phyloP scores from a whole-genome alignment of 2,113 vertebrate species.

The Nothobranchius furzeri region DNA sequence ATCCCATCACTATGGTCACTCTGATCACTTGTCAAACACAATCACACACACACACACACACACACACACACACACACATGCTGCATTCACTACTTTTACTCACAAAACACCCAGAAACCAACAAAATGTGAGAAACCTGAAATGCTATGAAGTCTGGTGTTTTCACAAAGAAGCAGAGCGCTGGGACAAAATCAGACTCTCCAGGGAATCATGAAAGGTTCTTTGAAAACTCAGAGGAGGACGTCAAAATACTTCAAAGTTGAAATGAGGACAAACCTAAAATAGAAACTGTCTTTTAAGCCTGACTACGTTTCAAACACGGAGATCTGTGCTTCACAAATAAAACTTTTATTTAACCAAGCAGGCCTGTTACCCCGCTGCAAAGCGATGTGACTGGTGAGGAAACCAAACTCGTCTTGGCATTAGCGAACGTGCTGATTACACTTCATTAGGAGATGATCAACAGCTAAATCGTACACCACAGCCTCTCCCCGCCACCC shows the following conservation, averaged over 20 bases:
- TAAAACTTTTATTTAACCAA: conserved; percentile 11
- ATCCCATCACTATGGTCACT: no score
- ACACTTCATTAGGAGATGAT: conserved; percentile 45
- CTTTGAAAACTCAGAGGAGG: conserved; percentile 15
- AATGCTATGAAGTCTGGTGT: conserved; percentile 3
- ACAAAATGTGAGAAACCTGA: no score
- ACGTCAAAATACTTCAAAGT: conserved; percentile 40
- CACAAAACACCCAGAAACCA: no score
- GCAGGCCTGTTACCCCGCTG: conserved; percentile 6
- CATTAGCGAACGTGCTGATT: conserved; percentile 21
- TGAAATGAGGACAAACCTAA: conserved; percentile 12
- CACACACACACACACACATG: no score
- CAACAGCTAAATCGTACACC: conserved; percentile 48
- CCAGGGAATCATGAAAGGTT: conserved; percentile 12
- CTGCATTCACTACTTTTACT: no score
- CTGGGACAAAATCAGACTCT: conserved; percentile 15
- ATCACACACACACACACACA: no score
- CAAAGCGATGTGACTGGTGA: neutral
- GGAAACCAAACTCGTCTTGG: conserved; percentile 27
- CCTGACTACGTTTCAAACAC: conserved; percentile 6
- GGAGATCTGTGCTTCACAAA: neutral
- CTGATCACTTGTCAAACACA: no score
- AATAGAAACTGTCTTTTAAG: conserved; percentile 1
- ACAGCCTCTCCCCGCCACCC: conserved; percentile 29
- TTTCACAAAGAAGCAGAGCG: neutral